Conservation (phyloP, 2,888 invertebrate genomes). For the Prenolepis imparis region DNA sequence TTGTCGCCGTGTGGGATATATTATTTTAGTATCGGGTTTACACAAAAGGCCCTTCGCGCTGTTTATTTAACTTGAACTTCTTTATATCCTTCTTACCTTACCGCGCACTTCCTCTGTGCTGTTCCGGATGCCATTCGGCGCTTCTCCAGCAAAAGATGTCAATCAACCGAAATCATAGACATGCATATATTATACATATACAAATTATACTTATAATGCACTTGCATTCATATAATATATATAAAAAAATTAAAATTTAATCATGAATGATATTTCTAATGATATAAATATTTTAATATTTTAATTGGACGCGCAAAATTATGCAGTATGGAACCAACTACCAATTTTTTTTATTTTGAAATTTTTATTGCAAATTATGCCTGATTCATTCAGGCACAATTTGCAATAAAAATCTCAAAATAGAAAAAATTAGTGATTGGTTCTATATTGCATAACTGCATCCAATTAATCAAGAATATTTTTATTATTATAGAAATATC, state of each 20-base stretch:
- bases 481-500: no score
- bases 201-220: no score
- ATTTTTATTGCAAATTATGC: no score
- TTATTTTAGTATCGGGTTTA: constrained; percentile 82
- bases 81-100: constrained; percentile 75
- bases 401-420: no score
- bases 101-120: constrained; percentile 69
- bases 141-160: neutral
- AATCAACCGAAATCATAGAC: neutral
- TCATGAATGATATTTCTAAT: constrained; percentile 2
- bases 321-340: no score
- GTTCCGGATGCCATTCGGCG: constrained; percentile 70
- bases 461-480: no score
- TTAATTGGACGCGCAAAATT: no score
- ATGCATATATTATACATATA: neutral
- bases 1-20: constrained; percentile 77
- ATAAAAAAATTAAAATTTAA: neutral
- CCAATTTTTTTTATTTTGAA: no score
- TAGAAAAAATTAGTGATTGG: no score
- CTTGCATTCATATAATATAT: neutral
- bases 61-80: constrained; percentile 78
- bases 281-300: neutral
- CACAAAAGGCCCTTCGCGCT: constrained; percentile 79
- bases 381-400: no score
- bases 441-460: no score